These are phyloP conservation scores for Physocephala rufipes DNA, from an alignment of 2,888 invertebrate species.

Conservation along the genomic window DNA sequence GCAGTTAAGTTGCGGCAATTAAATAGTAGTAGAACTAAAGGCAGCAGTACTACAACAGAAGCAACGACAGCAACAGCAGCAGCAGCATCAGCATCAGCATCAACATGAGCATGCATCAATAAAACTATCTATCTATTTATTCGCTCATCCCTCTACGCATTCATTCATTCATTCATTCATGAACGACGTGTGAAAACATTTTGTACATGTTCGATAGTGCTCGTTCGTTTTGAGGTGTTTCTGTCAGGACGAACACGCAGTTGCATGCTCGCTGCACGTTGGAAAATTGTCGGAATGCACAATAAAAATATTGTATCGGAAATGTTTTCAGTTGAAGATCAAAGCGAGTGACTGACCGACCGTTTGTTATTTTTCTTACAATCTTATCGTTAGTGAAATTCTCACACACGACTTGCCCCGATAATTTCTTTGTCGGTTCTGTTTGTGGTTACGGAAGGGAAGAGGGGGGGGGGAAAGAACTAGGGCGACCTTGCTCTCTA, in stretches of 20 bases:
- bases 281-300: neutral
- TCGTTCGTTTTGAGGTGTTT: neutral
- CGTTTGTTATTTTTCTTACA: neutral
- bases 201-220: slow-evolving; percentile 21
- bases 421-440: slow-evolving; percentile 28
- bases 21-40: no score
- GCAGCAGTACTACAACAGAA: no score
- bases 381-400: slow-evolving; percentile 23
- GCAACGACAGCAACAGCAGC: no score
- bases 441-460: slow-evolving; percentile 24
- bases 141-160: neutral
- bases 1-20: no score
- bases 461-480: slow-evolving; percentile 8
- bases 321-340: neutral
- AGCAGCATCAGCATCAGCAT: no score
- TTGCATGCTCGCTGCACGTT: neutral
- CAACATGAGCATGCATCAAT: no score
- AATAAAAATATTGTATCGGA: neutral
- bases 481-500: slow-evolving; percentile 38
- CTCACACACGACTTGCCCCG: slow-evolving; percentile 21
- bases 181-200: slow-evolving; percentile 20
- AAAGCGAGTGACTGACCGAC: neutral
- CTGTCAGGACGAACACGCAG: neutral
- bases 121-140: neutral
- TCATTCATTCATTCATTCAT: slow-evolving; percentile 12